phyloP scores from a whole-genome alignment of 2,888 invertebrate species.

The Plagiodera versicolora region DNA sequence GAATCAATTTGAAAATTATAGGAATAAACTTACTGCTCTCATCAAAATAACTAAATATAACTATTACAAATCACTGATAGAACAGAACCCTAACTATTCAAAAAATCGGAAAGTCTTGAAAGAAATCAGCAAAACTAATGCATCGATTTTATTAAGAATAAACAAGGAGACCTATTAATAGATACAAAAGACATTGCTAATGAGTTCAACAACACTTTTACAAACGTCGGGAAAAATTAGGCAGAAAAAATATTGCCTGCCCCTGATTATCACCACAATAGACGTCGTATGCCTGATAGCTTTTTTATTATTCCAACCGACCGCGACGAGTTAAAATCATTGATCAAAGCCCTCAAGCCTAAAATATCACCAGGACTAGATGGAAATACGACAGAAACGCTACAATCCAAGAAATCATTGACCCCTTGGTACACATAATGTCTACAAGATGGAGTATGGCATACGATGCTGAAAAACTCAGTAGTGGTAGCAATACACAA shows the following conservation, averaged over 20 bases:
- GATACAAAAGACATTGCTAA: constrained; percentile 6
- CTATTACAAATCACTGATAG: not conserved
- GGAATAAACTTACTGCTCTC: not conserved
- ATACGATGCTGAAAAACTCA: too few relatives aligned
- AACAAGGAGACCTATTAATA: constrained; percentile 5
- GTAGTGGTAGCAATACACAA: too few relatives aligned
- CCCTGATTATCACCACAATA: constrained; percentile 5
- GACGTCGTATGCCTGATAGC: not conserved
- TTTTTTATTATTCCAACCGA: not conserved
- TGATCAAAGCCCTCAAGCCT: too few relatives aligned
- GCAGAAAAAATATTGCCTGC: constrained; percentile 4
- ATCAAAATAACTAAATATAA: not conserved
- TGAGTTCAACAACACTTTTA: constrained; percentile 3
- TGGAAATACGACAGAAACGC: too few relatives aligned
- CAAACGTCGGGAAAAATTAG: constrained; percentile 2
- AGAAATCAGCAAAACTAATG: not conserved
- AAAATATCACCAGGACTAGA: too few relatives aligned
- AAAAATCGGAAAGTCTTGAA: constrained; percentile 1
- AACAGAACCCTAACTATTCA: not conserved
- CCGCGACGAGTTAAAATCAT: too few relatives aligned
- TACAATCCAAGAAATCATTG: too few relatives aligned
- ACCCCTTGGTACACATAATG: too few relatives aligned
- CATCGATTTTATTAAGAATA: constrained; percentile 6
- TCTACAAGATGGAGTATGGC: too few relatives aligned
- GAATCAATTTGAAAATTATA: not conserved